phyloP scores from a whole-genome alignment of 2,113 vertebrate species.

The Thunnus thynnus region DNA sequence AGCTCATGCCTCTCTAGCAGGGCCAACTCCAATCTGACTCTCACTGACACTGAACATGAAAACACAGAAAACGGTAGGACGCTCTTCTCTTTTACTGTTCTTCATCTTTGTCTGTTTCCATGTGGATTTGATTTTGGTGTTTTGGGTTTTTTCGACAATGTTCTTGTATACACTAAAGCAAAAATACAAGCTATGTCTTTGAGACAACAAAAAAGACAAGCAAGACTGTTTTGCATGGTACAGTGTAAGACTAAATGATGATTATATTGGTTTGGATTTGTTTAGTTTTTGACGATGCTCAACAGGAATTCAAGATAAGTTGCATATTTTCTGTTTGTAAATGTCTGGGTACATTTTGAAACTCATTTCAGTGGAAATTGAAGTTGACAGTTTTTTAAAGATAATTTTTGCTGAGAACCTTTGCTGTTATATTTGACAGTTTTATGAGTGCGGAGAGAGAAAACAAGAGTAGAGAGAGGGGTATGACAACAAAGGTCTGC shows the following conservation, averaged over 20 bases:
- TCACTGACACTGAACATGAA: conserved; percentile 97
- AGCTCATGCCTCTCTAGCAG: conserved; percentile 98
- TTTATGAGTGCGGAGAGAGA: too few relatives aligned
- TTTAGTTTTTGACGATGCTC: conserved; percentile 7
- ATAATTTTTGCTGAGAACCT: too few relatives aligned
- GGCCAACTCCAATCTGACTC: conserved; percentile 97
- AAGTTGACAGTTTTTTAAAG: conserved; percentile 14
- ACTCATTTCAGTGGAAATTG: not conserved
- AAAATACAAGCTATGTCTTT: not conserved
- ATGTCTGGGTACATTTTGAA: conserved; percentile 1
- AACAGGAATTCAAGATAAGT: not conserved
- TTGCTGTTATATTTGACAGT: too few relatives aligned
- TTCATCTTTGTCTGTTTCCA: not conserved
- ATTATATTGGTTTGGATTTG: conserved; percentile 3
- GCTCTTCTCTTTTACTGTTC: not conserved
- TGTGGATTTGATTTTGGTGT: conserved; percentile 13
- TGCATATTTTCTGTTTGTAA: conserved; percentile 11
- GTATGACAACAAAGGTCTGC: too few relatives aligned
- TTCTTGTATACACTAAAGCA: not conserved
- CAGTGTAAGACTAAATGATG: not conserved
- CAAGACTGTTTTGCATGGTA: not conserved
- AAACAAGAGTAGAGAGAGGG: too few relatives aligned
- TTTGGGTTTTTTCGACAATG: too few relatives aligned
- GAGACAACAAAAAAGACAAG: not conserved
- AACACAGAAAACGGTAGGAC: conserved; percentile 96